These are phyloP conservation scores for Setophaga petechia DNA, from an alignment of 2,113 vertebrate species.

Conservation along the genomic window DNA sequence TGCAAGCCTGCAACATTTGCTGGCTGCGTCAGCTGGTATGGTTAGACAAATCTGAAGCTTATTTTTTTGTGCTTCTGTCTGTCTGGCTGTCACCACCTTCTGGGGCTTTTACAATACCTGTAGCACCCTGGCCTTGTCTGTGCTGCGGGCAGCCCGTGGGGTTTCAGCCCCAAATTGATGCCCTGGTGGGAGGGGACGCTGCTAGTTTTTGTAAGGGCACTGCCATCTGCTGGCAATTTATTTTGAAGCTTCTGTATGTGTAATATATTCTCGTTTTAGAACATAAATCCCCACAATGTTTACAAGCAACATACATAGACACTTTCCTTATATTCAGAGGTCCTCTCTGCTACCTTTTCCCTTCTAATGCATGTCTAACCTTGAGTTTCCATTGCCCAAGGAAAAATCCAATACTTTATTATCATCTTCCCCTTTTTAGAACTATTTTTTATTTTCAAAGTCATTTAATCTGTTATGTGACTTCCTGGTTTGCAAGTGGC, in stretches of 20 bases:
- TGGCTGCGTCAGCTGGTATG: not conserved
- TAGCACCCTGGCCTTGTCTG: not conserved
- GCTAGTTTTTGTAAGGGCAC: not conserved
- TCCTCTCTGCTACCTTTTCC: not conserved
- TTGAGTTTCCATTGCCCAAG: not conserved
- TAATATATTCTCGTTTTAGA: not conserved
- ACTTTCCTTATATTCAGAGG: not conserved
- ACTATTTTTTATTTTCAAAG: not conserved
- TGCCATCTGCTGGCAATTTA: constrained; percentile 57
- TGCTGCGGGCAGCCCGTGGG: not conserved
- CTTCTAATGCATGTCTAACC: fast-evolving
- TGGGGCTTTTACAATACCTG: not conserved
- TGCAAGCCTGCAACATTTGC: not conserved
- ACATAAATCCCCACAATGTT: not conserved
- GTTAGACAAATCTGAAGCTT: not conserved
- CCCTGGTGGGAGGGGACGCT: not conserved
- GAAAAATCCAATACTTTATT: not conserved
- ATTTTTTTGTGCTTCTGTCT: not conserved
- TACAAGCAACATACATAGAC: not conserved
- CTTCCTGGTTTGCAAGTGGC: not conserved
- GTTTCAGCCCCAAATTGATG: not conserved
- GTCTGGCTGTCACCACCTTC: not conserved
- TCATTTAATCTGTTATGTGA: not conserved
- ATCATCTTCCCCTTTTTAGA: not conserved
- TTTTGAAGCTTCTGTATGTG: not conserved